phyloP scores from a whole-genome alignment of 2,113 vertebrate genomes.

The Capreolus pygargus region DNA sequence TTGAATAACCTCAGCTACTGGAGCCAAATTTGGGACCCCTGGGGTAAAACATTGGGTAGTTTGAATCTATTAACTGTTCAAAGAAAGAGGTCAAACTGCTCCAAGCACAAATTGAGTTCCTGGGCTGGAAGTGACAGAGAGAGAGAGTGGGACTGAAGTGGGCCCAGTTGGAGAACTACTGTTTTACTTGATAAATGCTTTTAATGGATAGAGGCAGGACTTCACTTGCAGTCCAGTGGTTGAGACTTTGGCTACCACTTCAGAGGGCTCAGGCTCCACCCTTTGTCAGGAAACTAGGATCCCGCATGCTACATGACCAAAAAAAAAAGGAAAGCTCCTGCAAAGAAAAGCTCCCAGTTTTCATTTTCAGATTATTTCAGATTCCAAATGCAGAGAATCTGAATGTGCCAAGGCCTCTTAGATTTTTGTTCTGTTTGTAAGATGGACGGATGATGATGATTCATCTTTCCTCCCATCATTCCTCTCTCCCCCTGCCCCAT shows the following conservation, averaged over 20 bases:
- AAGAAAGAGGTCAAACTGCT: not conserved
- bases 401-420: not conserved
- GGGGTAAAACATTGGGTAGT: not conserved
- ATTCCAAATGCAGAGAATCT: not conserved
- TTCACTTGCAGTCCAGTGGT: not conserved
- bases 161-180: not conserved
- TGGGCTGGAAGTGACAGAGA: not conserved
- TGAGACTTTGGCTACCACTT: not conserved
- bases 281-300: not conserved
- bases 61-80: not conserved
- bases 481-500: not conserved
- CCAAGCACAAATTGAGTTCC: not conserved
- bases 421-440: not conserved
- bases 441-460: not conserved
- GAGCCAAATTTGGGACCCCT: not conserved
- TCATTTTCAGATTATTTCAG: not conserved
- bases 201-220: not conserved
- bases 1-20: not conserved
- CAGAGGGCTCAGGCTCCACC: too few species aligned
- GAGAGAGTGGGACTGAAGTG: not conserved
- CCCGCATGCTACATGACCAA: rapidly evolving
- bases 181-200: not conserved
- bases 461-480: not conserved
- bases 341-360: not conserved
- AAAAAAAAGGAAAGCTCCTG: not conserved